A percentile compares a stretch with the other conserved stretches of the same genome.
Conservation (phyloP, 2,797 vertebrate species). For the Dermochelys coriacea region DNA sequence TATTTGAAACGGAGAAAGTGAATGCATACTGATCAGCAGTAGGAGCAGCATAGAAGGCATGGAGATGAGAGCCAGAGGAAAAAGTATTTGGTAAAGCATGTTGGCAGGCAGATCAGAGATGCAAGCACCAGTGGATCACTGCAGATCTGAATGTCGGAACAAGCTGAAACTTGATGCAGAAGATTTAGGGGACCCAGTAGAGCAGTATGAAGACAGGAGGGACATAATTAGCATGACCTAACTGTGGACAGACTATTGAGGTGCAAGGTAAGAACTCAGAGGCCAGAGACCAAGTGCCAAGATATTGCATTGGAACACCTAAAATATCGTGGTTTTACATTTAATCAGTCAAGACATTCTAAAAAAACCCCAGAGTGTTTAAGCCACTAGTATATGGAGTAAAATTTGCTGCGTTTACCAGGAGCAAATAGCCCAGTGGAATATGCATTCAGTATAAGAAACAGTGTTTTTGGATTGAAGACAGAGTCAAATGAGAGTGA, state of each 20-base stretch:
- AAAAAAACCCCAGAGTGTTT: neutral
- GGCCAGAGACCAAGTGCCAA: neutral
- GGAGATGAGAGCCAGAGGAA: neutral
- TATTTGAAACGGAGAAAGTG: fast-evolving
- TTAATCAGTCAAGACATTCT: neutral
- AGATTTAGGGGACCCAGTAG: neutral
- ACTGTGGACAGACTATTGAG: neutral
- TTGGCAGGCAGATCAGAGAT: neutral
- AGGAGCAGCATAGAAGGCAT: neutral
- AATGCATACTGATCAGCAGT: neutral
- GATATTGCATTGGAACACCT: neutral
- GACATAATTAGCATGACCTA: neutral
- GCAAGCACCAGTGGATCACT: neutral
- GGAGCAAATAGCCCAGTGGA: neutral
- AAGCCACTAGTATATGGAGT: too few species aligned
- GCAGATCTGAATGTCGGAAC: neutral
- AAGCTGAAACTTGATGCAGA: neutral
- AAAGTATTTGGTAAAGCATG: neutral
- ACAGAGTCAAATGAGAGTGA: neutral
- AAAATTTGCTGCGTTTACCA: neutral
- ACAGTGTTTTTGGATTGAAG: neutral
- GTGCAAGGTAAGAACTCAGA: fast-evolving
- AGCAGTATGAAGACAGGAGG: neutral
- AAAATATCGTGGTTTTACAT: neutral
- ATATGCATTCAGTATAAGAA: neutral